Evolutionary conservation across 2,888 invertebrate genomes (phyloP), one percentile per base, ranked within the genome.

Genomic region (Acanthosepion pharaonis): DNA sequence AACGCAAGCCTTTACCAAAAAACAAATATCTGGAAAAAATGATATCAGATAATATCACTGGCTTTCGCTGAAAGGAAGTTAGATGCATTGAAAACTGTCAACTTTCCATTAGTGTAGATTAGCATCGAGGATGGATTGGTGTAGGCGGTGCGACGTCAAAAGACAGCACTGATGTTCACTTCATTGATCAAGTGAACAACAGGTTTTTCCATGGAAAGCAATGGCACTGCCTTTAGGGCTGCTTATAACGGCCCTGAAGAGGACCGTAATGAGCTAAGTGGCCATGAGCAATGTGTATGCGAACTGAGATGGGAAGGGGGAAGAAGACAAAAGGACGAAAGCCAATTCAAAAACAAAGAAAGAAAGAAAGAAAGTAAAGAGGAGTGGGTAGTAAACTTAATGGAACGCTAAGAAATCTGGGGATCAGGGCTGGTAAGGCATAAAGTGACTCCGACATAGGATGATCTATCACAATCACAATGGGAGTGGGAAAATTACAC

Each of bases 71-170:
- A 15, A n/a, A 78, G 78, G 78, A 78, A 78, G 78, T 78, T 11
- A 78, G 78, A n/a, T n/a, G 78, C 78, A 78, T 78, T 33, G 78
- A 78, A n/a, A 78, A n/a, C 78, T 78, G 78, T 78, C 78, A 78
- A n/a, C 33, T 78, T 78, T 78, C 78, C 78, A 78, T 78, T 78
- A 78, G 78, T 78, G 78, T n/a, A n/a, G n/a, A n/a, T 78, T 78
- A 33, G n/a, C 78, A 11, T n/a, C 78, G n/a, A 78, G 78, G n/a
- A 78, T 78, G n/a, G 78, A 78, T 78, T n/a, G 78, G n/a, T 33
- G 78, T 33, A 78, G 78, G 78, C 78, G 78, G 78, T 33, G 78
- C 33, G 78, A 78, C 78, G 78, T 78, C 78, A 28, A 78, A 78
- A 78, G n/a, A 15, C 78, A 9, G n/a, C 11, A 33, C 78, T 18